Evolutionary conservation across 2,888 invertebrate genomes (phyloP), one percentile per base, ranked within the genome.

Genomic region (Euzophera pinguis): DNA sequence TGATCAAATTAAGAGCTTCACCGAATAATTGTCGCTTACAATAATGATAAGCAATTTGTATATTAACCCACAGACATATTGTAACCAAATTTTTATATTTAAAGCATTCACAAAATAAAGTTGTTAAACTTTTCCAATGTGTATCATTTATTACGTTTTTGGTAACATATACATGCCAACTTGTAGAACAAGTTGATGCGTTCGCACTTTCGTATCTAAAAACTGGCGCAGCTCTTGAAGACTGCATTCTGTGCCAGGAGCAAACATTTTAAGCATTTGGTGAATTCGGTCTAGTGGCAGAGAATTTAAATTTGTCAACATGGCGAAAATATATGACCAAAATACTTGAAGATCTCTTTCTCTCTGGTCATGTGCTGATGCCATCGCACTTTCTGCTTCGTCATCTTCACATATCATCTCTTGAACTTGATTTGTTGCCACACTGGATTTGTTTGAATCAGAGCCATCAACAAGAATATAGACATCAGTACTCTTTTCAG

Each of bases 321-420:
- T 99, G 13, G 98, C 98, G 43, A 97, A 96, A 66, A 99, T 98
- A 73, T 98, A 99, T 0, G 98, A 97, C 99, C 99, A 99, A 81
- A 98, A 98, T 47, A 94, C 94, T 91, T 98, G 98, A 53, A 98
- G 88, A 78, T 98, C 98, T 65, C 97, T 97, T 83, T 98, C 98
- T 54, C 97, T 91, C 78, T 98, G 98, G 75, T 98, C 97, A 76
- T 97, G 96, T 0, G 97, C 95, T 14, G 98, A 98, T 1, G 97
- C 97, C 96, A 98, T 97, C 0, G 96, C 97, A 75, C 97, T 97
- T 82, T 98, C 98, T 0, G 94, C 91, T 78, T 98, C 98, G 66
- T 97, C 97, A 76, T 98, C 98, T 65, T 97, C 96, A 60, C 95
- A 94, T 58, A 95, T 92, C 80, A 95, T 92, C 60, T 95, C 93